Evolutionary conservation across 1,140 invertebrate species (phyloP).

Genomic region (Pectinophora gossypiella): DNA sequence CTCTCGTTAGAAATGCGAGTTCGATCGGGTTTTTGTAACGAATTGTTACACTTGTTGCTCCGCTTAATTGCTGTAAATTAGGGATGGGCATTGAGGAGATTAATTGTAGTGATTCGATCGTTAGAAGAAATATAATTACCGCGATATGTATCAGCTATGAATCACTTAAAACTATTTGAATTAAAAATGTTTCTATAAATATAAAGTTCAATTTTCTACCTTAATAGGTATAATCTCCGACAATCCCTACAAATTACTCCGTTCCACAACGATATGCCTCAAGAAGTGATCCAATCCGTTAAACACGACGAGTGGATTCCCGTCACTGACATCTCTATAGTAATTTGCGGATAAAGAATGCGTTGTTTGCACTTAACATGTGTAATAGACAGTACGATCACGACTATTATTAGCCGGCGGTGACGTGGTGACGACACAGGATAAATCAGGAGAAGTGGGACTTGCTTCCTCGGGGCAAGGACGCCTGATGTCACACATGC

Average conservation of each 20-base stretch:
- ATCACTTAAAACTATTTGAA: too few relatives aligned
- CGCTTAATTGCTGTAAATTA: conserved; percentile 14
- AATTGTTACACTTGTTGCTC: conserved; percentile 13
- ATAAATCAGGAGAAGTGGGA: conserved; percentile 64
- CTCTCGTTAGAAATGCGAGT: conserved; percentile 4
- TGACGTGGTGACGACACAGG: conserved; percentile 59
- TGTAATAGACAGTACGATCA: conserved; percentile 15
- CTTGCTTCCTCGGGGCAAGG: conserved; percentile 65
- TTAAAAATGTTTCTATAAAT: too few relatives aligned
- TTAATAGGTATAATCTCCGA: too few relatives aligned
- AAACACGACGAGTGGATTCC: too few relatives aligned
- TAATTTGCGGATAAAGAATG: neutral
- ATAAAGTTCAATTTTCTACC: too few relatives aligned
- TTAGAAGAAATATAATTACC: too few relatives aligned
- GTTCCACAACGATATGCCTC: too few relatives aligned
- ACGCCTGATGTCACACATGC: conserved; percentile 63
- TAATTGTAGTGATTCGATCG: too few relatives aligned
- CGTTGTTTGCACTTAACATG: neutral
- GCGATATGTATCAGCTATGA: too few relatives aligned
- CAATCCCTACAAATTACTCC: too few relatives aligned
- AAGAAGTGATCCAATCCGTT: too few relatives aligned
- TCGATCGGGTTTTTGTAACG: conserved; percentile 10
- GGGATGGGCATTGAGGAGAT: neutral
- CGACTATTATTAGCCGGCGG: conserved; percentile 55
- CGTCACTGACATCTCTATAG: neutral